These are phyloP conservation scores for Chloroceryle amazona DNA, from an alignment of 2,797 vertebrate genomes.

Conservation along the genomic window DNA sequence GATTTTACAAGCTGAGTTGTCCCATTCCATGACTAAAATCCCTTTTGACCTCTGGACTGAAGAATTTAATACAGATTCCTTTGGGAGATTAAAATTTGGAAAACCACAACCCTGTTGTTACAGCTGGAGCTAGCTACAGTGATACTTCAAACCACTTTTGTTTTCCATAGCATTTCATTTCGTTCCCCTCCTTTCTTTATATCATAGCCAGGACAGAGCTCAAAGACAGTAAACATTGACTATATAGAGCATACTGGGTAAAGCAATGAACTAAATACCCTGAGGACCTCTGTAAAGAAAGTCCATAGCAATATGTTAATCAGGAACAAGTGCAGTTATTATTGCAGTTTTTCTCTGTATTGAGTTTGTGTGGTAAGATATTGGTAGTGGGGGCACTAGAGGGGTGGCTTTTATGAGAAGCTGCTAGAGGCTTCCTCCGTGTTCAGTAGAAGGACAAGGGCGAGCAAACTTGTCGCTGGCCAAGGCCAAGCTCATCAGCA, in stretches of 20 bases:
- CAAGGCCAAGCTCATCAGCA: not conserved
- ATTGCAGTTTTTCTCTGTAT: not conserved
- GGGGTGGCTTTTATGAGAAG: not conserved
- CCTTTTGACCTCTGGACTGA: constrained; percentile 20
- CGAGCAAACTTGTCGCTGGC: fast-evolving
- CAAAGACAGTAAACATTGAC: not conserved
- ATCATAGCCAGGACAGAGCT: not conserved
- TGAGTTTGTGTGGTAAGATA: fast-evolving
- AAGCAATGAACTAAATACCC: not conserved
- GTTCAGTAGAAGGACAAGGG: no score
- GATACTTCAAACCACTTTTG: constrained; percentile 18
- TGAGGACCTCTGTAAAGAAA: not conserved
- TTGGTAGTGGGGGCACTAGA: not conserved
- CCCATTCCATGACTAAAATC: constrained; percentile 36
- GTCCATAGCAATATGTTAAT: not conserved
- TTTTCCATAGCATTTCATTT: constrained; percentile 65
- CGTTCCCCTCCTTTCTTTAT: not conserved
- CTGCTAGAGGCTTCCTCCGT: no score
- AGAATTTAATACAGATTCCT: constrained; percentile 63
- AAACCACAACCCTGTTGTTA: constrained; percentile 51
- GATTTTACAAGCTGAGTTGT: not conserved
- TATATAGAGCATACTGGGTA: not conserved
- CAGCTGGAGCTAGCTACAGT: constrained; percentile 59
- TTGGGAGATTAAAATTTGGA: constrained; percentile 59
- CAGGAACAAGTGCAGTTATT: not conserved